phyloP scores from a whole-genome alignment of 2,113 vertebrate species.

The Aleadryas rufinucha region DNA sequence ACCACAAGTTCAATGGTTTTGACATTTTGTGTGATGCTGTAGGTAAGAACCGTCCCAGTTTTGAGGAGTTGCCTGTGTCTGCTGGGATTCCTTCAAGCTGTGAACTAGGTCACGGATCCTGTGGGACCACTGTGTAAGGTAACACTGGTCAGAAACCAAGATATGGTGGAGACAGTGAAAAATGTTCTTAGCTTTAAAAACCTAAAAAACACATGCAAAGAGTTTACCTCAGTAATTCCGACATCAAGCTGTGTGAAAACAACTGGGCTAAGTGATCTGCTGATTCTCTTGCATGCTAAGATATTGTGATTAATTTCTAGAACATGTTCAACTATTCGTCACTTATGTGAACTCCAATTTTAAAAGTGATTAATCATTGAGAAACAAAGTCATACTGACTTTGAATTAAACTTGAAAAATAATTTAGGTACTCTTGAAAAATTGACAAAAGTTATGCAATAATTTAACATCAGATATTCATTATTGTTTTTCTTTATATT shows the following conservation, averaged over 20 bases:
- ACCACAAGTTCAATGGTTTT: not conserved
- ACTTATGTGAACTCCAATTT: not conserved
- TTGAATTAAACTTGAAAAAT: not conserved
- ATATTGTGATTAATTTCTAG: not conserved
- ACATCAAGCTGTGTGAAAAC: not conserved
- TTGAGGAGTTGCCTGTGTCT: not conserved
- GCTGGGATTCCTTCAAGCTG: not conserved
- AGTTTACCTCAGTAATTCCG: not conserved
- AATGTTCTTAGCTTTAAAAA: not conserved
- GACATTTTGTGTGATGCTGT: accelerated
- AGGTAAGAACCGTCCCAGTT: not conserved
- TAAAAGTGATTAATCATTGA: not conserved
- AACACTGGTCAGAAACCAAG: not conserved
- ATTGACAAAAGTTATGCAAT: not conserved
- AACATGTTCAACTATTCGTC: not conserved
- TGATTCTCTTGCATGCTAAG: not conserved
- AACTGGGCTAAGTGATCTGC: not conserved
- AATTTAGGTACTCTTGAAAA: not conserved
- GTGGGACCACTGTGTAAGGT: not conserved
- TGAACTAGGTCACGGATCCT: not conserved
- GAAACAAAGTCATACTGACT: not conserved
- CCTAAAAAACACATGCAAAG: not conserved
- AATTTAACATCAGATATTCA: not conserved
- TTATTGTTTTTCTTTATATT: not conserved
- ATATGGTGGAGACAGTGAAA: not conserved